phyloP scores from a whole-genome alignment of 1,140 invertebrate genomes.

The Scaptodrosophila lebanonensis region DNA sequence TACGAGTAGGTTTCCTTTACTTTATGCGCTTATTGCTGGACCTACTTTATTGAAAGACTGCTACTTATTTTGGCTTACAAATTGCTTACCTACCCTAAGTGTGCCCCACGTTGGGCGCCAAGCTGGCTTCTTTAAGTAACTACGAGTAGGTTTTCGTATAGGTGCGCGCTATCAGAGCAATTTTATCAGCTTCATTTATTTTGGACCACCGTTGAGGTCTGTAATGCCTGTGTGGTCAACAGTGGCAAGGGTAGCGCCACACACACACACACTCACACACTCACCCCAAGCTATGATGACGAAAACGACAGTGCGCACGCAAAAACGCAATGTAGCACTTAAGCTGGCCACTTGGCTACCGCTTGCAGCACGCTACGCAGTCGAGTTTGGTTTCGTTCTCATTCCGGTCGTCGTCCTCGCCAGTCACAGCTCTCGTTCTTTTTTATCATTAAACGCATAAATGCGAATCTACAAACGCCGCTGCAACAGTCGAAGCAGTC shows the following conservation, averaged over 20 bases:
- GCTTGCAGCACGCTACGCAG: conserved; percentile 59
- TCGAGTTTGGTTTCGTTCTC: no score
- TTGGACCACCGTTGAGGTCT: conserved; percentile 2
- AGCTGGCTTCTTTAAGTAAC: not conserved
- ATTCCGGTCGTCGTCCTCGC: conserved; percentile 2
- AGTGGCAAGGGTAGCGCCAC: conserved; percentile 24
- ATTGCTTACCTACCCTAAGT: conserved; percentile 1
- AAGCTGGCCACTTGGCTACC: conserved; percentile 52
- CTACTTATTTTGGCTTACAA: no score
- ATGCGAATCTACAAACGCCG: conserved; percentile 62
- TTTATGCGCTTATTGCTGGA: no score
- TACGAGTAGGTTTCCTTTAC: no score
- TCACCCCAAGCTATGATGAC: not conserved
- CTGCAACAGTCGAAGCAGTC: no score
- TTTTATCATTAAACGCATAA: conserved; percentile 75
- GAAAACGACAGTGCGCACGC: not conserved
- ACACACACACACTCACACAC: not conserved
- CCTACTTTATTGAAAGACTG: no score
- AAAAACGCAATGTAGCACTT: conserved; percentile 69
- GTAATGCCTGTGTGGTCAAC: conserved; percentile 30
- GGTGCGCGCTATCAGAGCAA: conserved; percentile 8
- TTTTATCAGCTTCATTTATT: conserved; percentile 25
- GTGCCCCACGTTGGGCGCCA: conserved; percentile 33
- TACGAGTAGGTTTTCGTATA: conserved; percentile 28
- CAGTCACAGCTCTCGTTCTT: conserved; percentile 38